Evolutionary conservation across 2,797 vertebrate genomes (phyloP), one percentile per base, ranked within the genome.

Genomic region (Micromesistius poutassou): DNA sequence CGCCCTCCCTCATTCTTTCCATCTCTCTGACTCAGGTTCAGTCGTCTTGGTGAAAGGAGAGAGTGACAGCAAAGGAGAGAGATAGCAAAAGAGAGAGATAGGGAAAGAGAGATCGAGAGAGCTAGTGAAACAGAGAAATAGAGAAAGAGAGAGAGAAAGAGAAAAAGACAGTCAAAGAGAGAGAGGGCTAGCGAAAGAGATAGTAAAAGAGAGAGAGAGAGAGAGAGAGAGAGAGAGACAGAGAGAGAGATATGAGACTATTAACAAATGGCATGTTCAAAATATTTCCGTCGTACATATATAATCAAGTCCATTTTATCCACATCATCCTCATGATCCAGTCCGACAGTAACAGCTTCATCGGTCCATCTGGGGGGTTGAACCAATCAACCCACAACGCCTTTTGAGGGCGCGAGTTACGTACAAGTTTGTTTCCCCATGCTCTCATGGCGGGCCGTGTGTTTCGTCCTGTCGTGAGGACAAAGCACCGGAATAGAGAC

Each of bases 351-450:
- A 3, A 13, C 62, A 68, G 62, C 62, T 68, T 28, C n/a, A 28
- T 68, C 62, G n/a, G 9, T 13, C n/a, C 62, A 68, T 28, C 62
- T 28, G n/a, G 62, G 4, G 25, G 9, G 62, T n/a, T 12, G 5
- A 68, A 68, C 62, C 25, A 28, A 13, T 68, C n/a, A 8, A 25
- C 25, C 8, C n/a, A 25, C 62, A 9, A 12, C 25, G 25, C 25
- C n/a, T 68, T n/a, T 28, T 28, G 31, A 31, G 36, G 76, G 75
- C 35, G 35, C 77, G n/a, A n/a, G n/a, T 50, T 77, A 62, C 82
- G 50, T 82, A 79, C 76, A 74, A 33, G 83, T 46, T 75, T 76
- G 42, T 42, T 13, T 40, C 8, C 30, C 25, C 30, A 31, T 30
- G 68, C 28, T 30, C 30, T 33, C 13, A 14, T 33, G 13, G n/a